Evolutionary conservation across 2,888 invertebrate species (phyloP), one percentile per base, ranked within the genome.

Genomic region (Ophioninae sp.): DNA sequence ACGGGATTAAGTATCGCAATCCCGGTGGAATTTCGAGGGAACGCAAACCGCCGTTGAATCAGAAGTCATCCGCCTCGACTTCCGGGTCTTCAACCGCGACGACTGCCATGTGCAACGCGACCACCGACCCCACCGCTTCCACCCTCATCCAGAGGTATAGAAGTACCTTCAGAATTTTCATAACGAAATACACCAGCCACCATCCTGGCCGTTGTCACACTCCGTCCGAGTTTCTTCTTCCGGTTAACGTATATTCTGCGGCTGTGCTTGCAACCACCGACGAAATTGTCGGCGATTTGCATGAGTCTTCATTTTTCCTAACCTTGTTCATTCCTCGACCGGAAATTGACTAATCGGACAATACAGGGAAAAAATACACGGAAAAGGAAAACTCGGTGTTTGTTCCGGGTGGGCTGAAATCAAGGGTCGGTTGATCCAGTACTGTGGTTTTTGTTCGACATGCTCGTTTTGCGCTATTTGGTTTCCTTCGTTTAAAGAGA

Each of bases 1-100:
- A 95, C 86, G 94, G 94, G 44, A 93, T 94, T 81, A 93, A 93
- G 86, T 93, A 92, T 82, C 89, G 92, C 71, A 91, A 92, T 85
- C 74, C 83, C 17, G 58, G 68, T 64, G 84, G 84, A 84, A 82
- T 84, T 77, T 65, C 67, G 39, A 76, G 76, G 67, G 82, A 84
- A 51, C 79, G 63, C 64, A 75, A 51, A 59, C 85, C 22, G 37
- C 67, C 71, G 56, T 65, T 65, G 22, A 68, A 58, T 72, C 75
- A 79, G 72, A 84, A 84, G 79, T 65, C 51, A 51, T 51, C 78
- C 41, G 72, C 81, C 39, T 81, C 81, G 58, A 69, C 67, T 74
- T 79, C 79, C 23, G 67, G 78, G 75, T 84, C 78, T 58, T 75
- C 79, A 68, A 84, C 69, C 58, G 79, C 68, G 37, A 72, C 76